These are phyloP conservation scores for Phaethornis superciliosus DNA, from an alignment of 2,113 vertebrate genomes.

Conservation along the genomic window DNA sequence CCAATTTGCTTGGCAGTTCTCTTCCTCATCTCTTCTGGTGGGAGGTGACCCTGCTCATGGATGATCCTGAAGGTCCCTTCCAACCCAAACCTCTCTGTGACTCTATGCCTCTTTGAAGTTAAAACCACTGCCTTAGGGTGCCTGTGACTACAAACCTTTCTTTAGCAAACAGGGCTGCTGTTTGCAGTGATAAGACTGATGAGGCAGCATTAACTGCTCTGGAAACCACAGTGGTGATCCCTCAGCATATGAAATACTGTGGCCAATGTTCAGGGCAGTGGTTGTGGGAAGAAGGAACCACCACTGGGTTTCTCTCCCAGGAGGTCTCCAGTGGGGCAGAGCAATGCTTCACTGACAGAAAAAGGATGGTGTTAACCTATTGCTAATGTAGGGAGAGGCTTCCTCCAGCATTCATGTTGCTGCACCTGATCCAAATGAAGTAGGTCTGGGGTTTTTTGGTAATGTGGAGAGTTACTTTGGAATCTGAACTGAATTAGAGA, in stretches of 20 bases:
- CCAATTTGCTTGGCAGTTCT: background rate
- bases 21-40: background rate
- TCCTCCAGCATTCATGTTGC: fast-evolving
- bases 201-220: background rate
- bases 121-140: background rate
- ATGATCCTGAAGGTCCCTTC: too few relatives aligned
- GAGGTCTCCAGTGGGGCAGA: background rate
- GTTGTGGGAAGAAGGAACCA: background rate
- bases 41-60: too few relatives aligned
- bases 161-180: background rate
- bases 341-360: fast-evolving
- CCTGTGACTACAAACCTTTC: background rate
- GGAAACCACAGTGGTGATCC: background rate
- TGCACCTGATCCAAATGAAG: background rate
- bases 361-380: fast-evolving
- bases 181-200: background rate
- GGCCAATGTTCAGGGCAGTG: background rate
- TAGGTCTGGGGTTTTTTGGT: background rate
- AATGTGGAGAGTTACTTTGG: background rate
- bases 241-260: background rate
- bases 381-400: background rate
- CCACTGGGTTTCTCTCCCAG: background rate
- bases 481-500: background rate
- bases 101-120: too few relatives aligned
- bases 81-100: too few relatives aligned